Evolutionary conservation across 2,888 invertebrate genomes (phyloP).

Genomic region (Imbricaverruca yamaguchii): DNA sequence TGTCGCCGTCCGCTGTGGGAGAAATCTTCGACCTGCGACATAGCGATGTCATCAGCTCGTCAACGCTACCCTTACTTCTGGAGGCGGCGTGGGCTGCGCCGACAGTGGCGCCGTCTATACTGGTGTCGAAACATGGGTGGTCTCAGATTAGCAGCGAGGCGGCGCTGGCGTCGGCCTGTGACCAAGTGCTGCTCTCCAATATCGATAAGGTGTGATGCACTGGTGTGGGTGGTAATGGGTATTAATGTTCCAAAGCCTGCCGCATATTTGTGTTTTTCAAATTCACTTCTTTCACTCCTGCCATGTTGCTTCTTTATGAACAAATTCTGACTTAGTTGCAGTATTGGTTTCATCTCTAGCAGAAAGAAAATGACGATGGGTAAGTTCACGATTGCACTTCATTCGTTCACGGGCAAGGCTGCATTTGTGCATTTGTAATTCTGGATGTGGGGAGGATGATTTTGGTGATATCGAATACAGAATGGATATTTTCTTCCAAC

Average conservation of each 20-base stretch:
- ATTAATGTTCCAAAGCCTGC: no score
- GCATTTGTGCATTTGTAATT: no score
- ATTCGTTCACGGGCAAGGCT: no score
- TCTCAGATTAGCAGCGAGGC: background rate
- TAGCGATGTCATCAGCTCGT: background rate
- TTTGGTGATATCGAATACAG: no score
- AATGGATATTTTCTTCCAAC: no score
- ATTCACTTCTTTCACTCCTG: no score
- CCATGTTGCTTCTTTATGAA: background rate
- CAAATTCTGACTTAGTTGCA: no score
- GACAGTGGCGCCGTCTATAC: background rate
- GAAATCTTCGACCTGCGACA: background rate
- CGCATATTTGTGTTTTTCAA: no score
- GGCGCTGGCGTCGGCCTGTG: background rate
- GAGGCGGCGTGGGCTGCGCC: background rate
- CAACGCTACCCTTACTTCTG: background rate
- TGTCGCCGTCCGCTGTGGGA: background rate
- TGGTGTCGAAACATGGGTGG: slow-evolving; percentile 7
- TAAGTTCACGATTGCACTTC: no score
- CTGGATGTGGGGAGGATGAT: no score
- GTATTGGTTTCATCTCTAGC: background rate
- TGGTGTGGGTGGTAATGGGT: no score
- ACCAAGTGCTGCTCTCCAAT: background rate
- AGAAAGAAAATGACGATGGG: background rate
- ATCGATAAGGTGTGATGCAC: background rate